Conservation (phyloP, 2,113 vertebrate species). For the Sakesphorus luctuosus region DNA sequence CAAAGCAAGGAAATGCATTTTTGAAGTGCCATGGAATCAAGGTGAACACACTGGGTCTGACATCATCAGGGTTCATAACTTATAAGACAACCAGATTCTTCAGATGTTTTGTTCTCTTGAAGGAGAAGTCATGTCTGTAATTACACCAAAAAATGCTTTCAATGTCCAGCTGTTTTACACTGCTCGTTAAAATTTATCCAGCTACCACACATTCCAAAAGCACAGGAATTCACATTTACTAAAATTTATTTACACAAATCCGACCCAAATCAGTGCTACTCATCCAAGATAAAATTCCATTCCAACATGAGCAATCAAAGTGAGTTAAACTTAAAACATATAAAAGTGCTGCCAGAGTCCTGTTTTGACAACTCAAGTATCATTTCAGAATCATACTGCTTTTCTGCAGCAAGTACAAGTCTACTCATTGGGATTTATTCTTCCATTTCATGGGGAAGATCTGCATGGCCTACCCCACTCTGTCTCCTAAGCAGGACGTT, state of each 20-base stretch:
- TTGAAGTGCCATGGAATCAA: background rate
- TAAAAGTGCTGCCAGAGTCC: background rate
- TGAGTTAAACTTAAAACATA: background rate
- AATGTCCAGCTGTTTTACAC: background rate
- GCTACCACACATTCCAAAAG: conserved; percentile 29
- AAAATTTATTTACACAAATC: background rate
- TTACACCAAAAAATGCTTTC: background rate
- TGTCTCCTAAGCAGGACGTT: background rate
- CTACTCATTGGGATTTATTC: background rate
- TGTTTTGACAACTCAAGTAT: background rate
- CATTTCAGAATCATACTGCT: background rate
- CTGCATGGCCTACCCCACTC: background rate
- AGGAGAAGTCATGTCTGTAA: background rate
- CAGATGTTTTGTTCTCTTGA: background rate
- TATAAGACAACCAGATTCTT: background rate
- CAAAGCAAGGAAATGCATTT: background rate
- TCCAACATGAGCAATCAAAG: background rate
- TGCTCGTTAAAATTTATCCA: background rate
- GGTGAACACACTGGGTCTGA: background rate
- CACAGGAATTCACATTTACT: background rate
- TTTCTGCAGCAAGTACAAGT: background rate
- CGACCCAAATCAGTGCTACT: background rate
- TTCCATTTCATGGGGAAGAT: background rate
- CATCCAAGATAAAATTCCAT: background rate
- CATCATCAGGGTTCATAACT: background rate